These are phyloP conservation scores for Smutsia temminckii DNA, from an alignment of 2,797 vertebrate species.

Conservation along the genomic window DNA sequence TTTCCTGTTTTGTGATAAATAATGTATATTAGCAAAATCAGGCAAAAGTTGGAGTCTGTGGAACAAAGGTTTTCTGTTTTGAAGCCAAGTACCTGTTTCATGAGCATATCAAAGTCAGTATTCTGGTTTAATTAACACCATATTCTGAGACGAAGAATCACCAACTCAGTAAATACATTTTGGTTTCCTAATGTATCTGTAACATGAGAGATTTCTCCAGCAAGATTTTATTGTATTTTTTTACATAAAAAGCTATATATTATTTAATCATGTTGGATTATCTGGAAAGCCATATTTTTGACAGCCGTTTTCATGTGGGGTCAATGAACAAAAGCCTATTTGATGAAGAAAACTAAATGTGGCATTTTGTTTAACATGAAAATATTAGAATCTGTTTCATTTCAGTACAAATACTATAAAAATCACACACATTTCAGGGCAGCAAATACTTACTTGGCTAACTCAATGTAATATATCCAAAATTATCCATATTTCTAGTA, in stretches of 20 bases:
- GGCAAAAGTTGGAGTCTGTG: not conserved
- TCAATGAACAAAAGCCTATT: not conserved
- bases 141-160: not conserved
- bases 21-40: not conserved
- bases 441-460: not conserved
- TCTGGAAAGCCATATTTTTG: not conserved
- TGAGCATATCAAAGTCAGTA: not conserved
- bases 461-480: not conserved
- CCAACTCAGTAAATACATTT: not conserved
- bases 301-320: not conserved
- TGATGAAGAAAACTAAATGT: not conserved
- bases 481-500: not conserved
- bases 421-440: not conserved
- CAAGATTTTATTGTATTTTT: not conserved
- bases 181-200: not conserved
- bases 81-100: not conserved
- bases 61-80: not conserved
- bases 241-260: not conserved
- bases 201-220: not conserved
- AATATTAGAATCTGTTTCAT: not conserved
- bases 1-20: slow-evolving; percentile 2
- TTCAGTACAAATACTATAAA: not conserved
- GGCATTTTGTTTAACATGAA: not conserved
- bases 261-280: not conserved
- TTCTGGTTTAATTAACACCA: not conserved